A percentile compares a stretch with the other conserved stretches of the same genome.
phyloP scores from a whole-genome alignment of 2,888 invertebrate genomes.

The Agrotis exclamationis region DNA sequence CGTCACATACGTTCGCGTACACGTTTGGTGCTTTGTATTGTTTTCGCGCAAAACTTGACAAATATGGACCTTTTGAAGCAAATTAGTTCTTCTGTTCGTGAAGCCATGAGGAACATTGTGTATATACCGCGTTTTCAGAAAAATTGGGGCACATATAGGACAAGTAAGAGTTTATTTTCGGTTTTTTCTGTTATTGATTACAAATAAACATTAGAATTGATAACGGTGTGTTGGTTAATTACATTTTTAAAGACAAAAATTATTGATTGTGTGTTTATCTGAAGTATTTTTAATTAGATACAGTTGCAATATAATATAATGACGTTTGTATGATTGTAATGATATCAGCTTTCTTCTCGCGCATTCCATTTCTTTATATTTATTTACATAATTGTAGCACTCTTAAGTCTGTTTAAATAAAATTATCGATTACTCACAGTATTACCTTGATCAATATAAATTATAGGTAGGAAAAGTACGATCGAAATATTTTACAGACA shows the following conservation, averaged over 20 bases:
- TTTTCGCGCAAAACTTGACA: constrained; percentile 65
- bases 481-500: constrained; percentile 1
- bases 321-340: background rate
- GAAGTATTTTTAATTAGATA: background rate
- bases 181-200: constrained; percentile 3
- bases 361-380: background rate
- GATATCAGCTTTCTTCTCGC: background rate
- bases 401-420: constrained; percentile 4
- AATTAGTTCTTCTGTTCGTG: constrained; percentile 57
- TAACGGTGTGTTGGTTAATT: too few species aligned
- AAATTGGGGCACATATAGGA: constrained; percentile 65
- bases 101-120: constrained; percentile 61
- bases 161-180: constrained; percentile 72
- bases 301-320: background rate
- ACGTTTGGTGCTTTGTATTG: constrained; percentile 59
- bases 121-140: constrained; percentile 63
- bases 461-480: constrained; percentile 5
- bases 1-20: constrained; percentile 53
- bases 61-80: constrained; percentile 66
- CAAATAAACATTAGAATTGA: background rate
- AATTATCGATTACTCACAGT: constrained; percentile 2
- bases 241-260: too few species aligned
- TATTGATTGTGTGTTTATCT: background rate
- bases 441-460: constrained; percentile 16
- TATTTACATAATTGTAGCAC: background rate